Evolutionary conservation across 2,888 invertebrate genomes (phyloP).

Genomic region (Smittia aterrima): DNA sequence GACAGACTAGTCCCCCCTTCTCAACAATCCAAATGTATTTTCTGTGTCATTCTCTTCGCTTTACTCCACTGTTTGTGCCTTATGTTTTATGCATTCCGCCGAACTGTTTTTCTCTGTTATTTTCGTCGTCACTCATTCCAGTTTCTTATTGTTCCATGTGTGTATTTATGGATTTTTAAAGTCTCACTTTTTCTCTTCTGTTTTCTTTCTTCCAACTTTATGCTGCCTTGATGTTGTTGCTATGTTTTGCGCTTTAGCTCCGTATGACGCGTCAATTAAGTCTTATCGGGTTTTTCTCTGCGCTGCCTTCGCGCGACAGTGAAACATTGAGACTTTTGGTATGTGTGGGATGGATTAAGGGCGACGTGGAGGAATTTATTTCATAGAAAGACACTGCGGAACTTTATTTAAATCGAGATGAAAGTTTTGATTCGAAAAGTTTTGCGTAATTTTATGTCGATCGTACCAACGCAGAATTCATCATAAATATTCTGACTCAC

Average conservation of each 20-base stretch:
- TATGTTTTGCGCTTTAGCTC: neutral
- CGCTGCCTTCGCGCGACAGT: neutral
- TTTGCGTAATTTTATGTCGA: no score
- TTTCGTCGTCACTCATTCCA: neutral
- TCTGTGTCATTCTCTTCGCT: neutral
- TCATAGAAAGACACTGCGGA: no score
- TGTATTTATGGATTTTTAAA: conserved; percentile 10
- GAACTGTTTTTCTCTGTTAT: neutral
- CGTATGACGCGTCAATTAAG: conserved; percentile 8
- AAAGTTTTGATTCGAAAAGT: neutral
- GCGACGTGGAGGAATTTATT: neutral
- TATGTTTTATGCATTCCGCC: conserved; percentile 8
- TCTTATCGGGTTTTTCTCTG: conserved; percentile 1
- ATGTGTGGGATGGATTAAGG: neutral
- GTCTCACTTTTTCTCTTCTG: neutral
- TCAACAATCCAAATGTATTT: neutral
- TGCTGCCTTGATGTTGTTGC: neutral
- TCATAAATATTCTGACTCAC: no score
- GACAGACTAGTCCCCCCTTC: neutral
- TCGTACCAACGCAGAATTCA: no score
- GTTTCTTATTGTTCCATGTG: neutral
- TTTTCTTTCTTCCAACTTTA: neutral
- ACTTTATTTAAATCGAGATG: neutral
- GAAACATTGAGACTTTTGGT: neutral
- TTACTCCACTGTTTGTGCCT: neutral